Percentiles rank a stretch among this genome's conserved stretches.
phyloP scores from a whole-genome alignment of 2,113 vertebrate genomes.

The Sterna hirundo region DNA sequence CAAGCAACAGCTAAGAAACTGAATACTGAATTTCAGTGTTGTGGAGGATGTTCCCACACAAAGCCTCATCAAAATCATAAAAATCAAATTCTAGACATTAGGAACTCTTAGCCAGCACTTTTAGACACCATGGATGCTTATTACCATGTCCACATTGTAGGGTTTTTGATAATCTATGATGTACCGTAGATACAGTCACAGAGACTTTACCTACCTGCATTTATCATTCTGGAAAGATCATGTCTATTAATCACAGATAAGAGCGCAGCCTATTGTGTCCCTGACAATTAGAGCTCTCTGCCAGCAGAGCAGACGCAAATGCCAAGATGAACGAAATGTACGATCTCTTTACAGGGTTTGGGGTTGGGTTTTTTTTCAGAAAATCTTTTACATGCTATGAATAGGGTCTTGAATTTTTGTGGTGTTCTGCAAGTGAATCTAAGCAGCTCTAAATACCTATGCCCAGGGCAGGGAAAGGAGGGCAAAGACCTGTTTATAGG shows the following conservation, averaged over 20 bases:
- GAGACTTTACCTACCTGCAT: slow-evolving; percentile 60
- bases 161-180: slow-evolving; percentile 57
- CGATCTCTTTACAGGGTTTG: not conserved
- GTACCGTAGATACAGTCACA: slow-evolving; percentile 59
- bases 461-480: not conserved
- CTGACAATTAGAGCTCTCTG: slow-evolving; percentile 60
- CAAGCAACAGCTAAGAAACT: slow-evolving; percentile 4
- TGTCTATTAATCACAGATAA: slow-evolving; percentile 69
- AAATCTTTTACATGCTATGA: not conserved
- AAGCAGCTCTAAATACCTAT: not conserved
- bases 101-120: slow-evolving; percentile 41
- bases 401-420: not conserved
- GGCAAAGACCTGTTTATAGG: not conserved
- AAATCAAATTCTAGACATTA: slow-evolving; percentile 61
- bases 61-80: slow-evolving; percentile 53
- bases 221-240: slow-evolving; percentile 68
- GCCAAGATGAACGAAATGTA: not conserved
- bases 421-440: not conserved
- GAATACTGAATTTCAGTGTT: slow-evolving; percentile 15
- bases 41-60: slow-evolving; percentile 3
- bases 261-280: slow-evolving; percentile 45
- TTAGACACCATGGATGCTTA: slow-evolving; percentile 31
- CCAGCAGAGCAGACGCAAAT: slow-evolving; percentile 37
- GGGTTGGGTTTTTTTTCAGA: not conserved
- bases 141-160: slow-evolving; percentile 52